phyloP scores from a whole-genome alignment of 2,888 invertebrate genomes.

The Pyrgus malvae region DNA sequence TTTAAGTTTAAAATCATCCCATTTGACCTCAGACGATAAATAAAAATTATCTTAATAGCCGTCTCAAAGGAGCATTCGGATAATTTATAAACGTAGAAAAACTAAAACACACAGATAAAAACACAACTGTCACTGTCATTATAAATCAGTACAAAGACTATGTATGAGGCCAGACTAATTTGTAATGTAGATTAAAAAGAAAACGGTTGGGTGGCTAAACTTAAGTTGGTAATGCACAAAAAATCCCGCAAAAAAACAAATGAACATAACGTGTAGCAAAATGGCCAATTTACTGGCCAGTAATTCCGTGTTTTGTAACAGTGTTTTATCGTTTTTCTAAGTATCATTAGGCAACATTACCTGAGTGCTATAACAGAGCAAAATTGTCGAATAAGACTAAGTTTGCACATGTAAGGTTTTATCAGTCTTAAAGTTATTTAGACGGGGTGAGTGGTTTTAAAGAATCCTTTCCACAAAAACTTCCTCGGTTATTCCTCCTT shows the following conservation, averaged over 20 bases:
- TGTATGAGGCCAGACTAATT: conserved; percentile 23
- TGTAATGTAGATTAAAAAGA: conserved; percentile 27
- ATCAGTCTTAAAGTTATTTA: background rate
- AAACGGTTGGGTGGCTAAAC: conserved; percentile 24
- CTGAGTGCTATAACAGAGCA: conserved; percentile 6
- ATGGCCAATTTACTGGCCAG: conserved; percentile 27
- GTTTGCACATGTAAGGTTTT: background rate
- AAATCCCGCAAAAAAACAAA: conserved; percentile 17
- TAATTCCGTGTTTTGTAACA: conserved; percentile 26
- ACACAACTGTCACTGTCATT: conserved; percentile 18
- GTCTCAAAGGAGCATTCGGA: background rate
- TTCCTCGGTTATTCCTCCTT: too few relatives aligned
- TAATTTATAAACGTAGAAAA: conserved; percentile 15
- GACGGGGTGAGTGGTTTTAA: background rate
- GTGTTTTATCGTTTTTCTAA: conserved; percentile 20
- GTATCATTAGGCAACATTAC: conserved; percentile 12
- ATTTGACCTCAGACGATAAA: conserved; percentile 14
- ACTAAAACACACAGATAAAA: conserved; percentile 17
- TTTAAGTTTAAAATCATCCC: background rate
- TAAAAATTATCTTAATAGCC: conserved; percentile 12
- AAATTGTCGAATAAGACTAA: background rate
- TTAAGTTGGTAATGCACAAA: conserved; percentile 19
- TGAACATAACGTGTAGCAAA: conserved; percentile 26
- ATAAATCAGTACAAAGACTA: conserved; percentile 21
- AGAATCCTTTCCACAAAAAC: too few relatives aligned